A percentile compares a stretch with the other conserved stretches of the same genome.
Conservation (phyloP, 2,888 invertebrate genomes). For the Aspidapion aeneum region DNA sequence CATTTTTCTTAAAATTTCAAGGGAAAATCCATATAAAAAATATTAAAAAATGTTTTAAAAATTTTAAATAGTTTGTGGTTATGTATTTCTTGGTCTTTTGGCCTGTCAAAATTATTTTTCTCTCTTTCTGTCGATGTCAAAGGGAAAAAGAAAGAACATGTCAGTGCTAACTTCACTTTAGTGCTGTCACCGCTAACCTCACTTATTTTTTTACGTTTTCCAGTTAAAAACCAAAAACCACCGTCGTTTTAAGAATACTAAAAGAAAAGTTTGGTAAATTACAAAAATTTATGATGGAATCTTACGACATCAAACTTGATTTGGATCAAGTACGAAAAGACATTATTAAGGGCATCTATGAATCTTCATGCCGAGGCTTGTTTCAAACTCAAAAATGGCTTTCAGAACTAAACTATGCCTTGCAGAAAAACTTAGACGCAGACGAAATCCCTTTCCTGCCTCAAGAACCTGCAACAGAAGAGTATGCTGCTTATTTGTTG, state of each 20-base stretch:
- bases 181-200: too few relatives aligned
- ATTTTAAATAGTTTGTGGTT: too few relatives aligned
- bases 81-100: too few relatives aligned
- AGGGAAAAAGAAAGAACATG: too few relatives aligned
- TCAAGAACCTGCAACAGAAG: constrained; percentile 54
- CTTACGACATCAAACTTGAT: constrained; percentile 45
- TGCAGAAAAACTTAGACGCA: constrained; percentile 62
- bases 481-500: constrained; percentile 69
- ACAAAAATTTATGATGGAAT: constrained; percentile 19
- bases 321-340: constrained; percentile 63
- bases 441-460: constrained; percentile 52
- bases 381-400: constrained; percentile 84
- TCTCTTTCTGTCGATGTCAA: too few relatives aligned
- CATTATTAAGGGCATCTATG: constrained; percentile 60
- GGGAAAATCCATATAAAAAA: too few relatives aligned
- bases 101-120: too few relatives aligned
- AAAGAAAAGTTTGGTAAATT: neutral
- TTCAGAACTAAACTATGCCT: constrained; percentile 76
- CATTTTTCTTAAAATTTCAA: too few relatives aligned
- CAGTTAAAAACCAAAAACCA: too few relatives aligned
- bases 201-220: neutral
- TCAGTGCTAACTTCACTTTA: too few relatives aligned
- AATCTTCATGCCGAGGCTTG: constrained; percentile 78
- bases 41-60: too few relatives aligned
- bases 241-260: too few relatives aligned